These are phyloP conservation scores for Chauna torquata DNA, from an alignment of 2,113 vertebrate genomes.

Conservation along the genomic window DNA sequence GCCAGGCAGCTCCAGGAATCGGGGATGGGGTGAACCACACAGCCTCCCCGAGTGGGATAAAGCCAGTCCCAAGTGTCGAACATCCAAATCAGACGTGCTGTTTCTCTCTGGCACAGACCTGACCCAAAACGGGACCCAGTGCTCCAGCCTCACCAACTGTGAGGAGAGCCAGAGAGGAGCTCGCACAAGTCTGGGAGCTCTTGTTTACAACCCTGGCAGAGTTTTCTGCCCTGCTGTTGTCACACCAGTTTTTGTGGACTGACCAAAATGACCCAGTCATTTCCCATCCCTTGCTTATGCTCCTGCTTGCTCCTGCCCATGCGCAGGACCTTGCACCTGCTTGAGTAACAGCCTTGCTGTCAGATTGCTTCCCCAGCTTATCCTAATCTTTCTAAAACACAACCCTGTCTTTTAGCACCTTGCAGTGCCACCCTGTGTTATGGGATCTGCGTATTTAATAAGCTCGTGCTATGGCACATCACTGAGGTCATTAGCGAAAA, in stretches of 20 bases:
- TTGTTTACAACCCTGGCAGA: background rate
- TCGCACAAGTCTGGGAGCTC: background rate
- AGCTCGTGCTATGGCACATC: background rate
- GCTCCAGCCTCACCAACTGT: background rate
- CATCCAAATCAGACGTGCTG: rapidly evolving
- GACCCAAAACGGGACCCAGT: background rate
- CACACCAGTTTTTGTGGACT: background rate
- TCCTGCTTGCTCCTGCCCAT: background rate
- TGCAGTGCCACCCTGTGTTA: background rate
- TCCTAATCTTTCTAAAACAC: background rate
- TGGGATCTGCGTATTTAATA: background rate
- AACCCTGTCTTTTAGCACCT: background rate
- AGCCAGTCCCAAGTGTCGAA: background rate
- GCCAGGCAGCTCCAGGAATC: background rate
- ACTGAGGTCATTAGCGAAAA: background rate
- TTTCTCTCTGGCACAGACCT: background rate
- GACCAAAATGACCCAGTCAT: background rate
- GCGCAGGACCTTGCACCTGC: background rate
- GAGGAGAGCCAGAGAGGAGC: background rate
- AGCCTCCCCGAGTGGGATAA: background rate
- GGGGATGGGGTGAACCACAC: background rate
- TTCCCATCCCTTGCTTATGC: background rate
- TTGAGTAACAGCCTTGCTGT: background rate
- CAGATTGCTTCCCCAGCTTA: background rate
- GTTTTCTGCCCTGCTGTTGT: background rate